Evolutionary conservation across 2,797 vertebrate genomes (phyloP).

Genomic region (Calcarius lapponicus): DNA sequence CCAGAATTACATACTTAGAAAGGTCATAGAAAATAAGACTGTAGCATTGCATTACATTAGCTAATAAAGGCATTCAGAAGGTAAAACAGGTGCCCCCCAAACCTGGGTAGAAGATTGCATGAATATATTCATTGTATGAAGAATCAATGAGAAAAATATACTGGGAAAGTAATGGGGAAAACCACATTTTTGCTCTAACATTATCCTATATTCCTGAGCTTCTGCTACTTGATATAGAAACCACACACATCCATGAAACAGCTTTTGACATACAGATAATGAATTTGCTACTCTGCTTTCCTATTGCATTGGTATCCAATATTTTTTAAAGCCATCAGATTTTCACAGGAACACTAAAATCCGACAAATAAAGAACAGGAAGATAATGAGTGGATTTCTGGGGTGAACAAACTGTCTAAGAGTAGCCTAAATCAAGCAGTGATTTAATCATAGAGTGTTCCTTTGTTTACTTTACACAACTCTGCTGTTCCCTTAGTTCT

Average conservation of each 20-base stretch:
- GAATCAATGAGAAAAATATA: conserved; percentile 12
- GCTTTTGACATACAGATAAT: neutral
- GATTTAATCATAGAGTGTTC: neutral
- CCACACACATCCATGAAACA: neutral
- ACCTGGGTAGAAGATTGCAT: neutral
- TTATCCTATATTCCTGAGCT: neutral
- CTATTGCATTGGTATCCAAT: neutral
- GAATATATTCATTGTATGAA: conserved; percentile 29
- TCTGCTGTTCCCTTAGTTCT: neutral
- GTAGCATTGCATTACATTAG: neutral
- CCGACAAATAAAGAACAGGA: neutral
- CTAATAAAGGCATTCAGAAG: conserved; percentile 20
- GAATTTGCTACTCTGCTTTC: neutral
- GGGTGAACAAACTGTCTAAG: neutral
- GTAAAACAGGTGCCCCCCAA: neutral
- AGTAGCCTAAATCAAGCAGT: neutral
- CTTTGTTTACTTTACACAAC: conserved; percentile 20
- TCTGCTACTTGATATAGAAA: neutral
- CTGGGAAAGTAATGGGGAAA: neutral
- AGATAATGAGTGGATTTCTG: conserved; percentile 4
- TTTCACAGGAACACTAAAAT: neutral
- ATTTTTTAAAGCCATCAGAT: conserved; percentile 10
- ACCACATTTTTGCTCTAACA: neutral
- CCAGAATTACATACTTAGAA: neutral
- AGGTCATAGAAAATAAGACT: neutral